These are phyloP conservation scores for Anticlea derivata DNA, from an alignment of 2,888 invertebrate genomes.

Conservation along the genomic window DNA sequence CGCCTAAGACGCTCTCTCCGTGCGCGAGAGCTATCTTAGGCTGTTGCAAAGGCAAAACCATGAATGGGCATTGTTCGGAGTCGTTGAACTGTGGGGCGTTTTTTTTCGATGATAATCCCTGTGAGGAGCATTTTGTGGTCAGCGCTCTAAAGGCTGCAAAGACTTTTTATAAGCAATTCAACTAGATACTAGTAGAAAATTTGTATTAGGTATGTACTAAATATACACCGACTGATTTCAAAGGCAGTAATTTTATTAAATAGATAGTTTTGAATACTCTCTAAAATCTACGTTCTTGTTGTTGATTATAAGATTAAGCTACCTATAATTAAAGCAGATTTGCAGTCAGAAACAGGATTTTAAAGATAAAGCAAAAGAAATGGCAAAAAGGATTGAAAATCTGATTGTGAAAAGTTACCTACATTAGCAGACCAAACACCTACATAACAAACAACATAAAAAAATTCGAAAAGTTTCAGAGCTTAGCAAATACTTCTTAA, in stretches of 20 bases:
- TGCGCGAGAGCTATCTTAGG: constrained; percentile 91
- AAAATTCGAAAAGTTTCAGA: neutral
- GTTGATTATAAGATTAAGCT: neutral
- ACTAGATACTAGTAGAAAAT: constrained; percentile 39
- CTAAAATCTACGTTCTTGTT: no score
- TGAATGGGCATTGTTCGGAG: constrained; percentile 87
- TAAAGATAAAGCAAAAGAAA: no score
- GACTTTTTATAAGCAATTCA: constrained; percentile 63
- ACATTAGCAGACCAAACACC: neutral
- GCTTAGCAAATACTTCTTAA: neutral
- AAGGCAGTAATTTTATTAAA: neutral
- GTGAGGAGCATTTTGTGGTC: constrained; percentile 83
- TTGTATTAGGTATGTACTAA: no score
- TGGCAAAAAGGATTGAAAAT: no score
- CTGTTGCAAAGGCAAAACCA: constrained; percentile 85
- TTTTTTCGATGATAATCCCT: constrained; percentile 91
- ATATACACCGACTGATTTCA: constrained; percentile 12
- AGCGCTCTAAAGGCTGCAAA: constrained; percentile 82
- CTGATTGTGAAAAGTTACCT: no score
- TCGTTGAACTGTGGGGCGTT: constrained; percentile 87
- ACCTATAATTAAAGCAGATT: no score
- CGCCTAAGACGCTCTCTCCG: constrained; percentile 69
- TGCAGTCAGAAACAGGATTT: no score
- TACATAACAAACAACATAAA: neutral
- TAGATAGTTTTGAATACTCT: no score